These are phyloP conservation scores for Myotis findleyi DNA, from an alignment of 2,797 vertebrate species.

Conservation along the genomic window DNA sequence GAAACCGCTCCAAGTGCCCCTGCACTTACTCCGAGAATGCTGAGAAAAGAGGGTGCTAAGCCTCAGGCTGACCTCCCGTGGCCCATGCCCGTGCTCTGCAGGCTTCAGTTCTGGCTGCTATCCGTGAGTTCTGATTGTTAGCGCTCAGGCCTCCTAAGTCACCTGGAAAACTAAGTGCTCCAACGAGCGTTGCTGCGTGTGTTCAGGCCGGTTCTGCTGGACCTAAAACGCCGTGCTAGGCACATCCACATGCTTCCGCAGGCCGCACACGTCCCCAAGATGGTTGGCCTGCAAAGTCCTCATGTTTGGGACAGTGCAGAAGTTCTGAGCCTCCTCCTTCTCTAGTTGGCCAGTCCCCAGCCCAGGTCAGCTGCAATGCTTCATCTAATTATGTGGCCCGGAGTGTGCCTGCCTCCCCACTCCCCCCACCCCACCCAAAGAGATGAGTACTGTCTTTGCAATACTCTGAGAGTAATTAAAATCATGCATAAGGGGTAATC, in stretches of 20 bases:
- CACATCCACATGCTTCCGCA: background rate
- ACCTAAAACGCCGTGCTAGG: background rate
- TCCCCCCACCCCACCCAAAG: background rate
- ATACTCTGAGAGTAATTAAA: slow-evolving; percentile 50
- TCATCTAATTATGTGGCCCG: background rate
- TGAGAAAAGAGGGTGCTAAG: background rate
- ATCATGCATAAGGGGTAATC: background rate
- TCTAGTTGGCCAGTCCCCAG: background rate
- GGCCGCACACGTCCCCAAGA: background rate
- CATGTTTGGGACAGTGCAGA: background rate
- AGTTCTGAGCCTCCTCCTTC: background rate
- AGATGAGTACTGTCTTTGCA: background rate
- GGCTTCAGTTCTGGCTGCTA: background rate
- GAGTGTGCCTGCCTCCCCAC: background rate
- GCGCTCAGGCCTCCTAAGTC: background rate
- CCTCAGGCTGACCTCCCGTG: background rate
- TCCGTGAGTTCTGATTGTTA: background rate
- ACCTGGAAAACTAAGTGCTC: background rate
- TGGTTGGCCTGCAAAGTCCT: background rate
- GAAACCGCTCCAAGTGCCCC: background rate
- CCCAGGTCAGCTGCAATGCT: background rate
- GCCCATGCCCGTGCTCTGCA: background rate
- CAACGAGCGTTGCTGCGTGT: no score
- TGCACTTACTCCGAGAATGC: background rate
- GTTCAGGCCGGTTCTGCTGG: background rate